Base-by-base conservation (phyloP, 2,113 vertebrate species). In the Vimba vimba region DNA sequence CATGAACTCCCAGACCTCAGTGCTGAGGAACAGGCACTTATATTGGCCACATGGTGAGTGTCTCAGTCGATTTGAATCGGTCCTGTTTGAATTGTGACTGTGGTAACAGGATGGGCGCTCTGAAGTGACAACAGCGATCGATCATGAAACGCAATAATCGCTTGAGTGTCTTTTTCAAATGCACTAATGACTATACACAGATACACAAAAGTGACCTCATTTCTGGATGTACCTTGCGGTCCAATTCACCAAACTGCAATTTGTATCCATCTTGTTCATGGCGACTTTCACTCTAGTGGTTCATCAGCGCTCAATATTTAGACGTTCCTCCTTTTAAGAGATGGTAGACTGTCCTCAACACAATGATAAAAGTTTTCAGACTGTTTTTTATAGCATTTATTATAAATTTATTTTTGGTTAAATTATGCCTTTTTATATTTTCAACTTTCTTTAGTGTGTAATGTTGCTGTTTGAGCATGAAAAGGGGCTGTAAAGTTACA, bases 21-120 rank as follows among this genome's bases (percentile, higher is more conserved):
- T 17, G 98, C 96, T 0, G 98, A 99, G 89, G 98, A 99, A 89
- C 97, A 99, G 90, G 97, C 96, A 19, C 93, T 99, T 86, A 94
- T 99, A 85, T 96, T 99, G 88, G 97, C 95, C 55, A 71, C 98
- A 88, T 99, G 98, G 98, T 99, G 91, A 93, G 95, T 39, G 33
- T 81, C 17, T 73, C 11, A 39, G 10, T 36, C 4, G 0, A 50
- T 50, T 15, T 76, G 36, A 36, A 62, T 62, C 5, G 62, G 78
- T 19, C 21, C 13, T 80, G 9, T 30, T 43, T 71, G 4, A n/a
- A 11, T 19, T 17, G 66, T 36, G 17, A 9, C 33, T 8, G 6
- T 21, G 36, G 30, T 69, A 69, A 36, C 30, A 36, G 66, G 17
- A 36, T 12, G 33, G 36, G 36, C 8, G 12, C 21, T 47, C n/a